These are phyloP conservation scores for Octodon degus DNA, from an alignment of 2,113 vertebrate species.

Conservation along the genomic window DNA sequence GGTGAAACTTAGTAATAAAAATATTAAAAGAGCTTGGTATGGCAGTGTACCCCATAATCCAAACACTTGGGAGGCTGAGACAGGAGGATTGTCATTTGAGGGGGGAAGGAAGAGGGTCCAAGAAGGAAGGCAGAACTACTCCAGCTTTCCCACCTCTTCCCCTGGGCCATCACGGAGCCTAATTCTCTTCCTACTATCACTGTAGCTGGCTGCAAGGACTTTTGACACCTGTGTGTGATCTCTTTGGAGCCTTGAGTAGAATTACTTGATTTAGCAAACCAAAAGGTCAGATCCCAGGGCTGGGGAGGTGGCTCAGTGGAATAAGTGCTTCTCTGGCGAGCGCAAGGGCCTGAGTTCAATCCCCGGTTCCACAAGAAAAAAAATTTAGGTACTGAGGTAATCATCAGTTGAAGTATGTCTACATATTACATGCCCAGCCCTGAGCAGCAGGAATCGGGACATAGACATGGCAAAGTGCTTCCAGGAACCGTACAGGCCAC, in stretches of 20 bases:
- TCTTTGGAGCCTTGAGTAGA: neutral
- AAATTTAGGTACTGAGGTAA: conserved; percentile 17
- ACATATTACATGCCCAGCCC: neutral
- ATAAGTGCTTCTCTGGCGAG: no score
- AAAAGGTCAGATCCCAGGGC: neutral
- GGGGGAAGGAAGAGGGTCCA: neutral
- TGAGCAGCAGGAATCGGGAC: neutral
- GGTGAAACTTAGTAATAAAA: neutral
- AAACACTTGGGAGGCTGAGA: neutral
- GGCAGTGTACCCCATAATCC: neutral
- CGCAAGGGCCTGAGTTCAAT: no score
- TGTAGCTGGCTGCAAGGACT: neutral
- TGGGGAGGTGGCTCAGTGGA: no score
- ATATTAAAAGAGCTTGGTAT: neutral
- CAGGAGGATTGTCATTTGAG: neutral
- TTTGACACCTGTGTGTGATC: neutral
- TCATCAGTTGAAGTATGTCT: neutral
- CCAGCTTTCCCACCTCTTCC: neutral
- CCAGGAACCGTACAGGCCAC: neutral
- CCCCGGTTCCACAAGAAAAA: no score
- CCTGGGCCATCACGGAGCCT: neutral
- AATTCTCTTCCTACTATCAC: neutral
- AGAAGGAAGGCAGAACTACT: neutral
- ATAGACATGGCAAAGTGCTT: neutral
- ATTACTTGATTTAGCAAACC: conserved; percentile 27